phyloP scores from a whole-genome alignment of 1,140 invertebrate species.

The Phymastichus coffea region DNA sequence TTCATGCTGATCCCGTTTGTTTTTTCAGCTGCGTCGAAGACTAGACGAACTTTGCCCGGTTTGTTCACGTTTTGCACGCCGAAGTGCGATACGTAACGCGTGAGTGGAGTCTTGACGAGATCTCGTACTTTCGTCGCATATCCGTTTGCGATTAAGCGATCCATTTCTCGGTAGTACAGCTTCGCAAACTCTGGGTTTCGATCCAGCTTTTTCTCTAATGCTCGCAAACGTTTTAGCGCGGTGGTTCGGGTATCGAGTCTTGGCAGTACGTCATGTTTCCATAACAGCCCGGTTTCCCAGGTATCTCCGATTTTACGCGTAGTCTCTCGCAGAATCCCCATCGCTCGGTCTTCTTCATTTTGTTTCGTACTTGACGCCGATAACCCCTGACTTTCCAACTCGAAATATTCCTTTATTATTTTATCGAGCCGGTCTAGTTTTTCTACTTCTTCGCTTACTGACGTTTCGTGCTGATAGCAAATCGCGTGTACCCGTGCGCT shows the following conservation, averaged over 20 bases:
- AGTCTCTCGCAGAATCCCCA: neutral
- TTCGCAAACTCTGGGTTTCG: slow-evolving; percentile 3
- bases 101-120: neutral
- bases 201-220: slow-evolving; percentile 24
- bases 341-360: neutral
- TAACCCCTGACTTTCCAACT: neutral
- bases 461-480: too few relatives aligned
- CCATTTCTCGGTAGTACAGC: slow-evolving; percentile 4
- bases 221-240: slow-evolving; percentile 8
- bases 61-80: too few relatives aligned
- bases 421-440: neutral
- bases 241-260: slow-evolving; percentile 2
- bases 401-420: slow-evolving; percentile 1
- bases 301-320: neutral
- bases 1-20: too few relatives aligned
- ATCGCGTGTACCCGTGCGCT: too few relatives aligned
- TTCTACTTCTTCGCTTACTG: too few relatives aligned
- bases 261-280: slow-evolving; percentile 6
- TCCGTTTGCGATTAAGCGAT: slow-evolving; percentile 22
- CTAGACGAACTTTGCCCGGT: too few relatives aligned
- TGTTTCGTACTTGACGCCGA: neutral
- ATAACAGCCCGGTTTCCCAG: slow-evolving; percentile 32
- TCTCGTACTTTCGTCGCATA: slow-evolving; percentile 24
- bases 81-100: slow-evolving; percentile 37
- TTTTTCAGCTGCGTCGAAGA: too few relatives aligned